A percentile compares a stretch with the other conserved stretches of the same genome.
Conservation (phyloP, 2,797 vertebrate species). For the Pangasius sanitwongsei region DNA sequence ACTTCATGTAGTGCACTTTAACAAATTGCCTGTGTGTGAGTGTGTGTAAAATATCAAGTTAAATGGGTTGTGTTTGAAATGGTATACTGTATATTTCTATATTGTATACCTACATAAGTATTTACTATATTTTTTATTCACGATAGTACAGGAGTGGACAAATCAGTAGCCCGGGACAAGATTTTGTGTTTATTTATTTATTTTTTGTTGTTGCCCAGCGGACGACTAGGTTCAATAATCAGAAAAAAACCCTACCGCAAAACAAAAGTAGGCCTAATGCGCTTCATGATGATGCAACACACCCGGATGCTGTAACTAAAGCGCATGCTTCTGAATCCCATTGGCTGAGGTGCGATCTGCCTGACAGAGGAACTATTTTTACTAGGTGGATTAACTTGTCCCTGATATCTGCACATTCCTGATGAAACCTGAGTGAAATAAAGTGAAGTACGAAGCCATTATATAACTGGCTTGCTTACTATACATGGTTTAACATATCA, state of each 20-base stretch:
- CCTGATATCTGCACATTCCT: neutral
- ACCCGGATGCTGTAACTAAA: neutral
- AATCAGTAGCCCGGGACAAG: neutral
- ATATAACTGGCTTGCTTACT: neutral
- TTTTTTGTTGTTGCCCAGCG: too few species aligned
- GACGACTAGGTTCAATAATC: neutral
- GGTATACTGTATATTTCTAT: neutral
- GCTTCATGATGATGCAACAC: neutral
- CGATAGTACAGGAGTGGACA: neutral
- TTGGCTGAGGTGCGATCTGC: neutral
- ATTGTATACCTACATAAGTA: neutral
- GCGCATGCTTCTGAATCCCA: neutral
- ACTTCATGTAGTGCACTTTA: neutral
- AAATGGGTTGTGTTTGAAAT: neutral
- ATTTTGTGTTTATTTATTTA: neutral
- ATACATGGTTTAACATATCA: neutral
- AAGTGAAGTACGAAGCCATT: neutral
- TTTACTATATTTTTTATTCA: neutral
- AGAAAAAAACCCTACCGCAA: neutral
- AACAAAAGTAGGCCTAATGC: neutral
- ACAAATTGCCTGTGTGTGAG: neutral
- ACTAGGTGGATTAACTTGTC: neutral
- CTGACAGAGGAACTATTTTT: neutral
- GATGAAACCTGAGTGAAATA: neutral
- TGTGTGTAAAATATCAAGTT: neutral